phyloP scores from a whole-genome alignment of 2,797 vertebrate genomes.

The Harpagifer antarcticus region DNA sequence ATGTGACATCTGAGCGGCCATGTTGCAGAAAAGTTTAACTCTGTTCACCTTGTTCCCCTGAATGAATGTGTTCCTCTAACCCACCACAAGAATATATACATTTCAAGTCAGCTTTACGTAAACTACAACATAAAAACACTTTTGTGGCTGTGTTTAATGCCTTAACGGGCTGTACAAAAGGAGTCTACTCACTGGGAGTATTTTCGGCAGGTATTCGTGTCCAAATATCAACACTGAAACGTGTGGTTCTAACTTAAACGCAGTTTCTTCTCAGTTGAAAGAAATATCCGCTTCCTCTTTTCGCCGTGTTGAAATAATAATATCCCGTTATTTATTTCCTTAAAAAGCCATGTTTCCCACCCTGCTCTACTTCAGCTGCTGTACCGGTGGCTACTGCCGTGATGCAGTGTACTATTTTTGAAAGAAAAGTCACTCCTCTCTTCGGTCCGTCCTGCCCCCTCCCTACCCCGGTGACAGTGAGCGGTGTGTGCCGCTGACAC shows the following conservation, averaged over 20 bases:
- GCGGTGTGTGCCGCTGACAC: constrained; percentile 10
- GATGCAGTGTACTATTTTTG: constrained; percentile 63
- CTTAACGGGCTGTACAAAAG: neutral
- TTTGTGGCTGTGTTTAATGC: neutral
- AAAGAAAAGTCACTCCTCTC: constrained; percentile 75
- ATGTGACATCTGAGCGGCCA: constrained; percentile 80
- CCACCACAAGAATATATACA: neutral
- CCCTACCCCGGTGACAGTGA: constrained; percentile 21
- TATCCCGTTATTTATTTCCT: constrained; percentile 66
- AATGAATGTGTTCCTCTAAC: constrained; percentile 47
- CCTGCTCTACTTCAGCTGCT: constrained; percentile 25
- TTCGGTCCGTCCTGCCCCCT: constrained; percentile 40
- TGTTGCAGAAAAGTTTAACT: constrained; percentile 80
- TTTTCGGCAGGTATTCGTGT: constrained; percentile 72
- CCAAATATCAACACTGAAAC: constrained; percentile 67
- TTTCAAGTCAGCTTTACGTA: neutral
- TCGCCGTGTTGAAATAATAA: neutral
- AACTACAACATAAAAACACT: neutral
- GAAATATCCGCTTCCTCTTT: constrained; percentile 19
- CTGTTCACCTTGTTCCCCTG: constrained; percentile 70
- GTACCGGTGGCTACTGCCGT: constrained; percentile 28
- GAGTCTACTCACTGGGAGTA: constrained; percentile 70
- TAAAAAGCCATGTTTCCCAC: constrained; percentile 41
- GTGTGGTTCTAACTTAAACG: constrained; percentile 40
- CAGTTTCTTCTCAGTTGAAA: neutral